These are phyloP conservation scores for Chanos chanos DNA, from an alignment of 2,797 vertebrate species.

Conservation along the genomic window DNA sequence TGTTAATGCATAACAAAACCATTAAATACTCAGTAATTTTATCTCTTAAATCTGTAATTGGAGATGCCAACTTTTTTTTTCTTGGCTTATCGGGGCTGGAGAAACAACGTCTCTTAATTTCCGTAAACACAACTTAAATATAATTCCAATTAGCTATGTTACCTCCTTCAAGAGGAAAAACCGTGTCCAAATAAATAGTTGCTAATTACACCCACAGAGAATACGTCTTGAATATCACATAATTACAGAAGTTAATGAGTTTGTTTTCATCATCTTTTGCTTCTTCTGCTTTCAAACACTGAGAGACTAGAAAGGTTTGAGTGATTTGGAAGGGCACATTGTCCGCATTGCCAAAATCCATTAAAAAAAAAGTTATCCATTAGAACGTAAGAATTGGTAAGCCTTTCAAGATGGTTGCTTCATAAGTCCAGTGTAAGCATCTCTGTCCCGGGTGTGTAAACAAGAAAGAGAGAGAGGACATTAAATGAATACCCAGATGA, in stretches of 20 bases:
- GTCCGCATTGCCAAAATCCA: conserved; percentile 26
- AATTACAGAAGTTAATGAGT: conserved; percentile 71
- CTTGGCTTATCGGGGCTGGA: conserved; percentile 25
- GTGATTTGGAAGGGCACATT: conserved; percentile 34
- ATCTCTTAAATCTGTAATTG: conserved; percentile 61
- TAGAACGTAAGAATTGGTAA: conserved; percentile 46
- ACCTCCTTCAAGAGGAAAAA: conserved; percentile 69
- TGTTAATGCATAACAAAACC: conserved; percentile 58
- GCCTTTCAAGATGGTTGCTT: conserved; percentile 45
- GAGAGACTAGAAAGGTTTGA: conserved; percentile 52
- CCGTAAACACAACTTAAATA: conserved; percentile 57
- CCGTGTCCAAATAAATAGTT: conserved; percentile 73
- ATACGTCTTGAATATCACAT: conserved; percentile 65
- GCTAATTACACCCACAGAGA: conserved; percentile 71
- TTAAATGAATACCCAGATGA: conserved; percentile 6
- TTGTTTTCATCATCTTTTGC: conserved; percentile 44
- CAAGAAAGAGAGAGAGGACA: conserved; percentile 21
- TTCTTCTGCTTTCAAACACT: conserved; percentile 42
- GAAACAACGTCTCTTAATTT: conserved; percentile 57
- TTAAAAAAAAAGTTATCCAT: conserved; percentile 25
- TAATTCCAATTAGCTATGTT: conserved; percentile 69
- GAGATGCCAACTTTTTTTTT: conserved; percentile 41
- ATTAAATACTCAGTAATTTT: conserved; percentile 60
- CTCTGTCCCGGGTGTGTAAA: conserved; percentile 41
- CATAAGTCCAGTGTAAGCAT: conserved; percentile 52